phyloP scores from a whole-genome alignment of 2,888 invertebrate species.

The Trachelus stipa region DNA sequence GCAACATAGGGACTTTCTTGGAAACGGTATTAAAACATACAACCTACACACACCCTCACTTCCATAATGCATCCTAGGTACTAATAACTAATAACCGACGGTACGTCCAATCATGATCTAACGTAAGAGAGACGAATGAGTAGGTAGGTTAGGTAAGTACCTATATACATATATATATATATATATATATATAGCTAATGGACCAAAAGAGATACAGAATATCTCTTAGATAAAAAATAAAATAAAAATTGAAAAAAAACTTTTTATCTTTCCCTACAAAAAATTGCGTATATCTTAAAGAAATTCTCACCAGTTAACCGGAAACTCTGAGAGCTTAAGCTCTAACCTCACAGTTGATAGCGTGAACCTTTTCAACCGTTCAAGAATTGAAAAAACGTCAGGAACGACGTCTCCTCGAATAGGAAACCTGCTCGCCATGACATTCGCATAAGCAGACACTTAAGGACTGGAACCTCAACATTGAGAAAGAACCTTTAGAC shows the following conservation, averaged over 20 bases:
- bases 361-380: background rate
- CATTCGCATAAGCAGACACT: background rate
- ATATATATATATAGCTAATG: background rate
- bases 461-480: background rate
- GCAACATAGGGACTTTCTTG: conserved; percentile 26
- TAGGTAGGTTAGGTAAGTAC: background rate
- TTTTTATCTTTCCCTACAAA: background rate
- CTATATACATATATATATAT: too few species aligned
- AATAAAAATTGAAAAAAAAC: background rate
- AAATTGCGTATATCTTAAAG: background rate
- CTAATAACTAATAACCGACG: conserved; percentile 43
- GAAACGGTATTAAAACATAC: conserved; percentile 27
- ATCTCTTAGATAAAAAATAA: background rate
- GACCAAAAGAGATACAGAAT: background rate
- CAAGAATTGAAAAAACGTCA: background rate
- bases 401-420: background rate
- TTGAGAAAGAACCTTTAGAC: background rate
- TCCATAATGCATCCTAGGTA: conserved; percentile 21
- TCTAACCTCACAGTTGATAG: background rate
- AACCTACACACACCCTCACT: background rate
- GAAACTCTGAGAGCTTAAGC: background rate
- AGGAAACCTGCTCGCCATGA: background rate
- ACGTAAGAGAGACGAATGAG: background rate
- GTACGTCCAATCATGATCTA: conserved; percentile 32
- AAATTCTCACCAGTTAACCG: background rate